These are phyloP conservation scores for Aleadryas rufinucha DNA, from an alignment of 2,113 vertebrate species.

Conservation along the genomic window DNA sequence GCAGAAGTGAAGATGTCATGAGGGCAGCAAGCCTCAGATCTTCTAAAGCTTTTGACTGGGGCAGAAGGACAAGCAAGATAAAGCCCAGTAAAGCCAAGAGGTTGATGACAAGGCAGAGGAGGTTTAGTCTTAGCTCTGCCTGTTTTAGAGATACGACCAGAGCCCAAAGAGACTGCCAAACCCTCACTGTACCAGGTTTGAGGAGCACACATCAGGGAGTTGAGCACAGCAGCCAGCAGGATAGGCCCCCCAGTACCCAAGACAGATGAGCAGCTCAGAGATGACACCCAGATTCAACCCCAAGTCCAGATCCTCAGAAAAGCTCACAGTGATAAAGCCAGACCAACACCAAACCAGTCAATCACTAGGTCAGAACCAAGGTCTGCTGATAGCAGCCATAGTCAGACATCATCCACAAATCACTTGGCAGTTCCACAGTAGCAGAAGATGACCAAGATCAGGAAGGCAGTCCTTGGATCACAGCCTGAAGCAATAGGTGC, in stretches of 20 bases:
- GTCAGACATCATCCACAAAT: not conserved
- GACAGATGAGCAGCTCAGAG: not conserved
- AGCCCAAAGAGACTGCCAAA: not conserved
- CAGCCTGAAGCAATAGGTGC: fast-evolving
- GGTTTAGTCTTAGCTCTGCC: not conserved
- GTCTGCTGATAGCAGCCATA: not conserved
- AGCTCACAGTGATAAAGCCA: not conserved
- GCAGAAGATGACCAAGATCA: not conserved
- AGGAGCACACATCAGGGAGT: not conserved
- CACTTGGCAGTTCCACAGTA: not conserved
- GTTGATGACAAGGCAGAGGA: not conserved
- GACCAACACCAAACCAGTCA: not conserved
- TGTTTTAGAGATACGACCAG: not conserved
- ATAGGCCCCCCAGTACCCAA: fast-evolving
- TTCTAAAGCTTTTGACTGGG: not conserved
- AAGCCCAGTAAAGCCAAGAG: not conserved
- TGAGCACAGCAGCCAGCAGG: not conserved
- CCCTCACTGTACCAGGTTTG: not conserved
- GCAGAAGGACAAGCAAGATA: not conserved
- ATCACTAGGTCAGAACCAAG: not conserved
- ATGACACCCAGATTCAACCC: not conserved
- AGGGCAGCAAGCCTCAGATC: not conserved
- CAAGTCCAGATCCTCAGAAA: not conserved
- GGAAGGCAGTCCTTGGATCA: not conserved
- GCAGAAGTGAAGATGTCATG: not conserved